phyloP scores from a whole-genome alignment of 2,113 vertebrate genomes.

The Cettia cetti region DNA sequence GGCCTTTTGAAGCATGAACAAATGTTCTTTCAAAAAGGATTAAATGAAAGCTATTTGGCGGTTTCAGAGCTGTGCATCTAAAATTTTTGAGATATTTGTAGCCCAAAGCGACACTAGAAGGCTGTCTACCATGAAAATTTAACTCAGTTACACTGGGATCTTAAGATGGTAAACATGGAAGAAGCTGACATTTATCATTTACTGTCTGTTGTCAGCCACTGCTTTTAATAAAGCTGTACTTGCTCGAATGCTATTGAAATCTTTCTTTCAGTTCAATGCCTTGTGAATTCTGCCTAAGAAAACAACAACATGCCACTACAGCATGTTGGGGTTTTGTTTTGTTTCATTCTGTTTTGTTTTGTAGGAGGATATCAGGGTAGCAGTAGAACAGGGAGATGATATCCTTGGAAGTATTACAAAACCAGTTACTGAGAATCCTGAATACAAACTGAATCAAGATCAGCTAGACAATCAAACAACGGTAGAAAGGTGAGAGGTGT shows the following conservation, averaged over 20 bases:
- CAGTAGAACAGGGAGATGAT: constrained; percentile 78
- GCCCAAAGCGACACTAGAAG: neutral
- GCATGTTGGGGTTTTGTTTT: neutral
- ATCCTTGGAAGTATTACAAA: constrained; percentile 85
- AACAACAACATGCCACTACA: neutral
- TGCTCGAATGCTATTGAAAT: neutral
- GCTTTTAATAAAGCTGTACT: neutral
- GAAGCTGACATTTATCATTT: neutral
- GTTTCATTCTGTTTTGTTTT: neutral
- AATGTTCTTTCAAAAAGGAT: neutral
- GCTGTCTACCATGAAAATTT: neutral
- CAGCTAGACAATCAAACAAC: constrained; percentile 91
- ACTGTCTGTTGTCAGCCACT: neutral
- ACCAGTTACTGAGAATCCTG: constrained; percentile 77
- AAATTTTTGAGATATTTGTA: neutral
- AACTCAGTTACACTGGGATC: neutral
- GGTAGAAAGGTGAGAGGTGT: constrained; percentile 81
- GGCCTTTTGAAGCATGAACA: neutral
- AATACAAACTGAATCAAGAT: constrained; percentile 87
- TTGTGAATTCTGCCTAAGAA: neutral
- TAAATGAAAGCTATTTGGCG: neutral
- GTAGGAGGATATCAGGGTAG: constrained; percentile 85
- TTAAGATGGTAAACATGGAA: neutral
- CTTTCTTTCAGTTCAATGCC: neutral
- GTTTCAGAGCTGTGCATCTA: neutral